Evolutionary conservation across 2,888 invertebrate species (phyloP).

Genomic region (Eupithecia subfuscata): DNA sequence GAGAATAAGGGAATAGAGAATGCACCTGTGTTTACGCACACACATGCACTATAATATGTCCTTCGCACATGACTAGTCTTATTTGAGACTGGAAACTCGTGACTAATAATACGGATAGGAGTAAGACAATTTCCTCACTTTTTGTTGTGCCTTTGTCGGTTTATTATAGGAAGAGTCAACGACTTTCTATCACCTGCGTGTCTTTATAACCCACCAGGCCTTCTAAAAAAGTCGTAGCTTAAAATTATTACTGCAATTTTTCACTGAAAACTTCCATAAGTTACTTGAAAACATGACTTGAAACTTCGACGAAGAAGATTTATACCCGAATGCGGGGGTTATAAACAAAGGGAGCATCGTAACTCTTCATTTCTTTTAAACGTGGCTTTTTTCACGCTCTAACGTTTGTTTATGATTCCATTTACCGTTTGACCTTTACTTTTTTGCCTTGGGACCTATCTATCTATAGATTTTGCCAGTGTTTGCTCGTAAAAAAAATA

Average conservation of each 20-base stretch:
- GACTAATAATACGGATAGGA: too few species aligned
- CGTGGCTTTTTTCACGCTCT: slow-evolving; percentile 43
- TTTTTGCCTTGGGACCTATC: slow-evolving; percentile 24
- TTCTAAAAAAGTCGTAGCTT: slow-evolving; percentile 5
- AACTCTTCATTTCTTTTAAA: slow-evolving; percentile 52
- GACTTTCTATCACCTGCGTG: too few species aligned
- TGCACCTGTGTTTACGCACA: too few species aligned
- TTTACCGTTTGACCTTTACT: slow-evolving; percentile 50
- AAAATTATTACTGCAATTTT: slow-evolving; percentile 79
- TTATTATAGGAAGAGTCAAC: too few species aligned
- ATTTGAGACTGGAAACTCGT: too few species aligned
- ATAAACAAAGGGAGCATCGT: slow-evolving; percentile 49
- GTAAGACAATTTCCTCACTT: too few species aligned
- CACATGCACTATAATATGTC: too few species aligned
- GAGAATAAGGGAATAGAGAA: too few species aligned
- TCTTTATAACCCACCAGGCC: slow-evolving; percentile 4
- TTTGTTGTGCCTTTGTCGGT: too few species aligned
- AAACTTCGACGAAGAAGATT: slow-evolving; percentile 60
- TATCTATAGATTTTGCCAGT: background rate
- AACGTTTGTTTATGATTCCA: slow-evolving; percentile 49
- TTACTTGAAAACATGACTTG: slow-evolving; percentile 61
- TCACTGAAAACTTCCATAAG: slow-evolving; percentile 73
- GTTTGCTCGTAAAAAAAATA: background rate
- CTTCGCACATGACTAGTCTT: too few species aligned
- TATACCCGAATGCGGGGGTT: slow-evolving; percentile 56